Base-by-base conservation (phyloP, 2,888 invertebrate species). In the Apotomis capreana region DNA sequence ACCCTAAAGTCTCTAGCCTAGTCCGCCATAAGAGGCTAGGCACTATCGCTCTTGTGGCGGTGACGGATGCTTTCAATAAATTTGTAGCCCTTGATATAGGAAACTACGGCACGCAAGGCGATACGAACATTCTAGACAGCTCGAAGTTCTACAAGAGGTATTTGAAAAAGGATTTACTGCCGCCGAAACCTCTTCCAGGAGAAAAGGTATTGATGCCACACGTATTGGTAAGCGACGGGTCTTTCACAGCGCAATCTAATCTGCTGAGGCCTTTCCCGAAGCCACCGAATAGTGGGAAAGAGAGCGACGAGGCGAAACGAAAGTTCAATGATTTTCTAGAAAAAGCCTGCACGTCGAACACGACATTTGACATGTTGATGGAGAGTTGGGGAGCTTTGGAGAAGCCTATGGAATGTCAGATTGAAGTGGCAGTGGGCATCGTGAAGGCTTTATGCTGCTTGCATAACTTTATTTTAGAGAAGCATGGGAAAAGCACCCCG, bases 381-480 rank as follows among this genome's bases (percentile, higher is more conserved):
- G 15, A 57, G 0, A 57, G 61, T 12, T 71, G 71, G 71, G n/a
- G 15, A 0, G 26, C 67, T 1, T 57, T 71, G 0, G 37, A 36
- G 1, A 26, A 15, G 5, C 71, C 71, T 1, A 52, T 62, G 12
- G 71, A 61, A 8, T 57, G 40, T 4, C 49, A 37, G 0, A 5
- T 62, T 9, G 71, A 68, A 6, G 26, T 26, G 4, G 57, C 61
- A 0, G 46, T 71, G 0, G 37, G 57, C 40, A 15, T 57, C 0
- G 5, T 57, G 0, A 68, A 52, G 62, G 71, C 71, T 0, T 51
- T 57, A 26, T 71, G 71, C 51, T 71, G 71, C 10, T 58, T 71
- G 13, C 71, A 71, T 44, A 71, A 71, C 4, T 71, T 13, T 46
- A 26, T 68, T 0, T 55, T 55, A 57, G 10, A 15, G 1, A 71